Evolutionary conservation across 2,888 invertebrate species (phyloP).

Genomic region (Amblyteles armatorius): DNA sequence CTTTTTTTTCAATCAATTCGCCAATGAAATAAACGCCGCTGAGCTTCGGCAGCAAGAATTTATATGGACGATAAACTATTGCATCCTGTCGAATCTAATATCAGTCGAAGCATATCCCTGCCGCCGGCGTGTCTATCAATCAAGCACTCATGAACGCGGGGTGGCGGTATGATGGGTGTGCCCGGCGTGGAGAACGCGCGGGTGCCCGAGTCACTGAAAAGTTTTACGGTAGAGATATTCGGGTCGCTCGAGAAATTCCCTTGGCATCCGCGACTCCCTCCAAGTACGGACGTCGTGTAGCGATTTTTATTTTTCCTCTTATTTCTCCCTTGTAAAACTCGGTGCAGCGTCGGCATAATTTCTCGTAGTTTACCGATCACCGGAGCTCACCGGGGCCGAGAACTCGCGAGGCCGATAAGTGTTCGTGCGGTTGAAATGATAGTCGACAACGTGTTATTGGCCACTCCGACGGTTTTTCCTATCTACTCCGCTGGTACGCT

Average conservation of each 20-base stretch:
- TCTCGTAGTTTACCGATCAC: background rate
- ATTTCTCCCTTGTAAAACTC: background rate
- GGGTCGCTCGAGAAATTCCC: conserved; percentile 9
- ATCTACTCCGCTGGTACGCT: conserved; percentile 2
- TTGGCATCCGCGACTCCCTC: conserved; percentile 2
- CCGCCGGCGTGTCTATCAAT: conserved; percentile 40
- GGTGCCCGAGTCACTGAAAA: conserved; percentile 17
- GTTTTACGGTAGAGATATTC: conserved; percentile 37
- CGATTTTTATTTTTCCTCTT: background rate
- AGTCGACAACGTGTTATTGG: conserved; percentile 32
- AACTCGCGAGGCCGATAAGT: conserved; percentile 1
- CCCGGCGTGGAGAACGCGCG: background rate
- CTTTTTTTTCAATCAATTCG: conserved; percentile 4
- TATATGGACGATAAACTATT: conserved; percentile 36
- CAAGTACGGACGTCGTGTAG: background rate
- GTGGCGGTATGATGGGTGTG: conserved; percentile 24
- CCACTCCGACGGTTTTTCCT: conserved; percentile 6
- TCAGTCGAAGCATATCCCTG: conserved; percentile 40
- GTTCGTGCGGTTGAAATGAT: conserved; percentile 8
- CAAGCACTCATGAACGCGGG: conserved; percentile 19
- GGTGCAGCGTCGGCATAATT: conserved; percentile 11
- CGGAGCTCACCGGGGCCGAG: background rate
- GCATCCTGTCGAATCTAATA: conserved; percentile 41
- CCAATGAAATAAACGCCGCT: conserved; percentile 20
- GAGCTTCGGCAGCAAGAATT: conserved; percentile 22